Base-by-base conservation (phyloP, 2,797 vertebrate genomes). In the Girardinus metallicus region DNA sequence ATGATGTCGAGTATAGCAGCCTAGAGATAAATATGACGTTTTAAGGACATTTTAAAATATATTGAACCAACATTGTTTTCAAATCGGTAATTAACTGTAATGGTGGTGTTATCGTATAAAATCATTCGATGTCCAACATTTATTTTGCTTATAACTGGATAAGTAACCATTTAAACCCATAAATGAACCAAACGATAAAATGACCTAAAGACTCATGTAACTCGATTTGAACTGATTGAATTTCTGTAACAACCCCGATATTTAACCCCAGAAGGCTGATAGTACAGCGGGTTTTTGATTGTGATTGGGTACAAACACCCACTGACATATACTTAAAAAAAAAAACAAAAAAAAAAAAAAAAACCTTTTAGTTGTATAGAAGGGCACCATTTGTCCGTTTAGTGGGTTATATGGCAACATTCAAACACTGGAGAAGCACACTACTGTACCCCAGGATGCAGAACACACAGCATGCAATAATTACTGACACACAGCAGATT, bases 371-470 rank as follows among this genome's bases (percentile, higher is more conserved):
- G 76, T 82, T 91, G 84, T 79, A 78, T 26, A 62, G 79, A 81
- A 84, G 85, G 81, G 85, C 81, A 85, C 39, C 18, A 74, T 85
- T 86, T 92, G 87, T 91, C 82, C 83, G 90, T 94, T 94, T 86
- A 93, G 94, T 93, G 93, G 87, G 91, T 92, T 88, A 94, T 84
- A 90, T 93, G 84, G 90, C 86, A 91, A 94, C 90, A 92, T 92
- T 91, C 89, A 91, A 82, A 91, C 87, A 94, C 91, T 89, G 89
- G 88, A 86, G 86, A 92, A 93, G 87, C 93, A 92, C 90, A 91
- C 90, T 92, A 94, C 95, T 97, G 95, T 95, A 97, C 95, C 96
- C 96, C 96, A 97, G 96, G 96, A 96, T 96, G 97, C 97, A 97
- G 93, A 95, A 94, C 94, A 95, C 91, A 95, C 91, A 95, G 94